Evolutionary conservation across 1,140 invertebrate species (phyloP).

Genomic region (Pseudomyrmex concolor): DNA sequence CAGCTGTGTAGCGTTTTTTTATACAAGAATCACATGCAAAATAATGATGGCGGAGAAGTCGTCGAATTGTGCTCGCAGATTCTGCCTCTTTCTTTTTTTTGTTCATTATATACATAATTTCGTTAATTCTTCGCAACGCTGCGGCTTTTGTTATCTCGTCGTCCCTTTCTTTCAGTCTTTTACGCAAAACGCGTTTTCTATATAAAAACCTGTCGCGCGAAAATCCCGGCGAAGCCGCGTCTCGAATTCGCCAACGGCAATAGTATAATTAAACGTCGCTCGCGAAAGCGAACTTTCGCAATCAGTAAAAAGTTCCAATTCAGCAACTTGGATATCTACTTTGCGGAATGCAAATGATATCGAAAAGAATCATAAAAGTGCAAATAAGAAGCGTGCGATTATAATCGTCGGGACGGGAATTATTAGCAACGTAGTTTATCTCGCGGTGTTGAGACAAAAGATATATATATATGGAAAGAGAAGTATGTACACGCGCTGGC

Average conservation of each 20-base stretch:
- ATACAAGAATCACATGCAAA: slow-evolving; percentile 46
- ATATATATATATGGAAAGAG: no score
- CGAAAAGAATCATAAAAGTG: not conserved
- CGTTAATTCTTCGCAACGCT: slow-evolving; percentile 61
- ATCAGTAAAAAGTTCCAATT: not conserved
- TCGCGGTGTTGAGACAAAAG: slow-evolving; percentile 32
- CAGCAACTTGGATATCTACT: not conserved
- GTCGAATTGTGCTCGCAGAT: slow-evolving; percentile 29
- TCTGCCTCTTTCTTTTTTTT: slow-evolving; percentile 61
- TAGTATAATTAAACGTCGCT: slow-evolving; percentile 45
- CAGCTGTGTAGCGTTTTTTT: slow-evolving; percentile 36
- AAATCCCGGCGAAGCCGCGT: not conserved
- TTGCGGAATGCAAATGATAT: not conserved
- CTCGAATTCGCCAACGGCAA: not conserved
- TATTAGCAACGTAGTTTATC: slow-evolving; percentile 35
- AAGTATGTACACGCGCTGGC: slow-evolving; percentile 21
- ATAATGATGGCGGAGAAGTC: slow-evolving; percentile 60
- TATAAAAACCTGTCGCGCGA: slow-evolving; percentile 1
- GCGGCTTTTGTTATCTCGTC: slow-evolving; percentile 47
- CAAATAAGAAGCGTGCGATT: not conserved
- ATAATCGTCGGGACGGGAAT: not conserved
- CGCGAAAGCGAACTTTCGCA: not conserved
- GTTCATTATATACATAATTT: slow-evolving; percentile 65
- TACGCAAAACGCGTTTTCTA: not conserved
- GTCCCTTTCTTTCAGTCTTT: slow-evolving; percentile 3